Conservation (phyloP, 1,140 invertebrate species). For the Propsilocerus akamusi region DNA sequence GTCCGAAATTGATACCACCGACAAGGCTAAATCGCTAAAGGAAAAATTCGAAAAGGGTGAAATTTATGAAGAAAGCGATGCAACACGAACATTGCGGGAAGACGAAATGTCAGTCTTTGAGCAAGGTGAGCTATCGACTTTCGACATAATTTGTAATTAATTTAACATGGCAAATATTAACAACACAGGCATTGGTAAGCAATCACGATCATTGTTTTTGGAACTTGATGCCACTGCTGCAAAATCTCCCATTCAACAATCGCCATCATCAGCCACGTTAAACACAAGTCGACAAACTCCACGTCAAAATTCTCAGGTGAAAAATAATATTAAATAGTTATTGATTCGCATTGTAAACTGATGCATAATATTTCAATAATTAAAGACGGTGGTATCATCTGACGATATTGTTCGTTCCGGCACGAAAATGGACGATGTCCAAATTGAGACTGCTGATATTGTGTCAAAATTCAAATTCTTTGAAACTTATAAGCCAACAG, state of each 20-base stretch:
- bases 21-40: slow-evolving; percentile 50
- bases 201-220: slow-evolving; percentile 67
- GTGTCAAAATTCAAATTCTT: slow-evolving; percentile 78
- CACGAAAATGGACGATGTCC: slow-evolving; percentile 52
- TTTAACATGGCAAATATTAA: background rate
- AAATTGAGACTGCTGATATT: slow-evolving; percentile 61
- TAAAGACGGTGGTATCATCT: slow-evolving; percentile 21
- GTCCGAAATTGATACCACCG: slow-evolving; percentile 33
- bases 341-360: no score
- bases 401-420: slow-evolving; percentile 54
- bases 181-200: slow-evolving; percentile 57
- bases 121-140: slow-evolving; percentile 36
- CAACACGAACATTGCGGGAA: slow-evolving; percentile 32
- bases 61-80: slow-evolving; percentile 31
- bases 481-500: slow-evolving; percentile 62
- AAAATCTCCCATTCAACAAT: slow-evolving; percentile 23
- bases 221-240: slow-evolving; percentile 55
- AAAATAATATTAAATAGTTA: background rate
- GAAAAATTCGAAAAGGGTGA: slow-evolving; percentile 71
- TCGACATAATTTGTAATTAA: background rate
- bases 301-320: slow-evolving; percentile 15
- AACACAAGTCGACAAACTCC: slow-evolving; percentile 16
- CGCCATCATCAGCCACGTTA: slow-evolving; percentile 22
- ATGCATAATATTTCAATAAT: no score
- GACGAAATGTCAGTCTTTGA: slow-evolving; percentile 66